These are phyloP conservation scores for Brachionus paranguensis DNA, from an alignment of 1,140 invertebrate genomes.

Conservation along the genomic window DNA sequence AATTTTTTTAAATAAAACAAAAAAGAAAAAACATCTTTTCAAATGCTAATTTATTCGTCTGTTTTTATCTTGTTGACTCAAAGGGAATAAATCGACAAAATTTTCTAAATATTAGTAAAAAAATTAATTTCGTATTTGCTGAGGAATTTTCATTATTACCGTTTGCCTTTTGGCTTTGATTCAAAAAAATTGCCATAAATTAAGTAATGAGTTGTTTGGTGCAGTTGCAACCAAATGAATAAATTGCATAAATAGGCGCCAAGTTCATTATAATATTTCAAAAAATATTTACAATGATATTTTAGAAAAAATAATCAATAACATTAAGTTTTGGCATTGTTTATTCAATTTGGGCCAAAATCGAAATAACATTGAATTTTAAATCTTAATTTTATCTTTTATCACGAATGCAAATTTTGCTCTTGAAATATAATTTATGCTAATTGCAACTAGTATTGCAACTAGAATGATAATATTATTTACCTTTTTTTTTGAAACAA, in stretches of 20 bases:
- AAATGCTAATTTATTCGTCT: background rate
- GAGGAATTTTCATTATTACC: background rate
- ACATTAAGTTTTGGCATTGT: background rate
- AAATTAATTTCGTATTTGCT: background rate
- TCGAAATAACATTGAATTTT: background rate
- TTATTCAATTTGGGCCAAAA: background rate
- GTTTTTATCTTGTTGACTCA: background rate
- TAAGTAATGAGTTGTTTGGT: background rate
- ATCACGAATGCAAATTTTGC: background rate
- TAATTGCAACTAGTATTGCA: slow-evolving; percentile 1
- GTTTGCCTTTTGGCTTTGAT: background rate
- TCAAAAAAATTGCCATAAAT: slow-evolving; percentile 5
- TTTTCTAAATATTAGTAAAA: background rate
- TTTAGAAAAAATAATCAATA: background rate
- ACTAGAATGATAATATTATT: slow-evolving; percentile 11
- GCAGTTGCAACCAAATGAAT: background rate
- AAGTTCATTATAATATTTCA: background rate
- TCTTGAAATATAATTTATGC: background rate
- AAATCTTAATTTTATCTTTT: background rate
- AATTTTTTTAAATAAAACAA: background rate
- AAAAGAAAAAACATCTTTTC: background rate
- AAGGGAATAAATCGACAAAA: background rate
- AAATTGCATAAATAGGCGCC: background rate
- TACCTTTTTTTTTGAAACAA: background rate
- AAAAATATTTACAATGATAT: background rate